phyloP scores from a whole-genome alignment of 1,140 invertebrate genomes.

The Ceratina australensis region DNA sequence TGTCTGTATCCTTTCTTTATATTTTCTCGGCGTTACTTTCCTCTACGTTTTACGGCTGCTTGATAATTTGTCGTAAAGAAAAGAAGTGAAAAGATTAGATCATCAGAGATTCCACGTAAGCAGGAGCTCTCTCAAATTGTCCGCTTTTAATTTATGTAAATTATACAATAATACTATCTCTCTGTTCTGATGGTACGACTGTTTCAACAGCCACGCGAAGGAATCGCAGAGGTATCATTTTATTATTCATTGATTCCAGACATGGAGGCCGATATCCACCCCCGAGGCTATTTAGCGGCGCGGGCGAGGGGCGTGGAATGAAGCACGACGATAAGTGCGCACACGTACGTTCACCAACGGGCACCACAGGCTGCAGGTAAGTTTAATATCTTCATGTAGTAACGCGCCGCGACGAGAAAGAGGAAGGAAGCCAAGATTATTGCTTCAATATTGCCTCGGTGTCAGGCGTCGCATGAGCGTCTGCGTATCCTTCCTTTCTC shows the following conservation, averaged over 20 bases:
- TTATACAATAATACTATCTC: no score
- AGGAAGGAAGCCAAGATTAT: constrained; percentile 67
- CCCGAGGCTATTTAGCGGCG: constrained; percentile 43
- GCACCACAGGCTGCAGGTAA: constrained; percentile 51
- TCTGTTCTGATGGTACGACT: no score
- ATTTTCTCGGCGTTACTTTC: neutral
- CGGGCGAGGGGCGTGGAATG: constrained; percentile 1
- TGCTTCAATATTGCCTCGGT: constrained; percentile 77
- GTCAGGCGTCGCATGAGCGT: constrained; percentile 70
- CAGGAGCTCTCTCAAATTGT: no score
- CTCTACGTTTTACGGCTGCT: no score
- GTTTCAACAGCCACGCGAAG: no score
- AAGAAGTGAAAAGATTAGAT: no score
- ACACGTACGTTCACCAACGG: constrained; percentile 3
- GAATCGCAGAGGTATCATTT: constrained; percentile 24
- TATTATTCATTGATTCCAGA: constrained; percentile 53
- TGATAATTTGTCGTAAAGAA: no score
- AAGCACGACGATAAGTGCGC: constrained; percentile 24
- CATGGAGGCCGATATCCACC: constrained; percentile 25
- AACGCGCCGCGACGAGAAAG: constrained; percentile 41
- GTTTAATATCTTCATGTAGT: constrained; percentile 71
- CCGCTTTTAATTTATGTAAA: no score
- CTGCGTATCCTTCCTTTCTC: constrained; percentile 54
- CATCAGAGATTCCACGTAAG: no score
- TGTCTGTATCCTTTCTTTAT: neutral